These are phyloP conservation scores for Eumerus sabulonum DNA, from an alignment of 2,888 invertebrate genomes.

Conservation along the genomic window DNA sequence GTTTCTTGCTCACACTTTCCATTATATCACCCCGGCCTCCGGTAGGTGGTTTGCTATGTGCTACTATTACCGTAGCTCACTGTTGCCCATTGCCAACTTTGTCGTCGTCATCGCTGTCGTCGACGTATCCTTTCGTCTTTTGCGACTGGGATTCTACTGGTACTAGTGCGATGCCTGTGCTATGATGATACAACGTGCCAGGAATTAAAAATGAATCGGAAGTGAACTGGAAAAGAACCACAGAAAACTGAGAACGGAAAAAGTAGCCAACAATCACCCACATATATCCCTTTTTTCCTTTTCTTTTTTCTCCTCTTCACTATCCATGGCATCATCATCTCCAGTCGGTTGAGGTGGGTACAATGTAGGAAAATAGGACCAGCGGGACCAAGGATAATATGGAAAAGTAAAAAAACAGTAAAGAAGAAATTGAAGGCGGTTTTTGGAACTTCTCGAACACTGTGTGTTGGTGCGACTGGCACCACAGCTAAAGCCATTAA, in stretches of 20 bases:
- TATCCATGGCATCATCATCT: slow-evolving; percentile 20
- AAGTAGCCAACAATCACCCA: slow-evolving; percentile 56
- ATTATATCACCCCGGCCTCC: background rate
- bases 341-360: background rate
- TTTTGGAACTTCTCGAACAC: background rate
- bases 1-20: slow-evolving; percentile 27
- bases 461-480: background rate
- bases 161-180: slow-evolving; percentile 15
- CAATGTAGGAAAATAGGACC: slow-evolving; percentile 2
- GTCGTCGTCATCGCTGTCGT: too few relatives aligned
- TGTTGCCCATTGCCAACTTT: background rate
- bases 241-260: slow-evolving; percentile 46
- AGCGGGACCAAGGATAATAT: too few relatives aligned
- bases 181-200: slow-evolving; percentile 42
- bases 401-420: slow-evolving; percentile 7
- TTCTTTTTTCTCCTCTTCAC: background rate
- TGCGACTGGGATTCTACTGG: too few relatives aligned
- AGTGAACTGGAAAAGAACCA: slow-evolving; percentile 62
- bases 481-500: slow-evolving; percentile 14
- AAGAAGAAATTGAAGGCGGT: background rate
- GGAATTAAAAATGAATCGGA: slow-evolving; percentile 63
- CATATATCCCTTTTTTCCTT: too few relatives aligned
- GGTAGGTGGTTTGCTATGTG: too few relatives aligned
- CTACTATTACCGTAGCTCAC: background rate
- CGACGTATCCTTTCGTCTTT: background rate